Evolutionary conservation across 2,888 invertebrate genomes (phyloP), one percentile per base, ranked within the genome.

Genomic region (Strigamia crassipes): DNA sequence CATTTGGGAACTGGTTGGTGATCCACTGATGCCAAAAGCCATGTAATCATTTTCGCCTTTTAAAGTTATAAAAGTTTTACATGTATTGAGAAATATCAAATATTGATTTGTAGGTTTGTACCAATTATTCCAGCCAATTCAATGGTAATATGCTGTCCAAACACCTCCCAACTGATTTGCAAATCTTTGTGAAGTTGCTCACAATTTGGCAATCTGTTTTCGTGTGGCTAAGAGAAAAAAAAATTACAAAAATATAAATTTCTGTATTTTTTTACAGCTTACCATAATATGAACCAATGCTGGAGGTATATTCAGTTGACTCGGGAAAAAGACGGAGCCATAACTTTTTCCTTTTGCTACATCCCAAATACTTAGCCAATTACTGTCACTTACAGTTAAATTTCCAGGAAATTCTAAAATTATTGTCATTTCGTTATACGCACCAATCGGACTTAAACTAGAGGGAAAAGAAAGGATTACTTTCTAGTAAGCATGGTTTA

Each of bases 101-200:
- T 73, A n/a, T 73, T 73, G 12, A 73, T 73, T 18, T 12, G 0
- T 27, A 73, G 23, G 21, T 21, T 78, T 87, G 86, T 85, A 89
- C 89, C 88, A 78, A 94, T 91, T 90, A 93, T 92, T 0, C 93
- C 96, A 13, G 94, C 92, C 13, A 96, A 89, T 87, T 96, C 93
- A 82, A 96, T 90, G 10, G 96, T 96, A 84, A 96, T 92, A 87
- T 93, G 93, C 27, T 93, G 94, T 0, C 96, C 96, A 88, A 96
- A 96, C 34, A 96, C 92, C 87, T 96, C 96, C 96, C 96, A 96
- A 12, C 94, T 92, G 1, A 95, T 91, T 89, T 95, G 94, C 84
- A 92, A 90, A 87, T 94, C 92, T 87, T 93, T 93, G 88, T 96
- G 96, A 82, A 96, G 90, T 88, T 96, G 96, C 79, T 92, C 89